phyloP scores from a whole-genome alignment of 2,888 invertebrate species.

The Diarsia mendica region DNA sequence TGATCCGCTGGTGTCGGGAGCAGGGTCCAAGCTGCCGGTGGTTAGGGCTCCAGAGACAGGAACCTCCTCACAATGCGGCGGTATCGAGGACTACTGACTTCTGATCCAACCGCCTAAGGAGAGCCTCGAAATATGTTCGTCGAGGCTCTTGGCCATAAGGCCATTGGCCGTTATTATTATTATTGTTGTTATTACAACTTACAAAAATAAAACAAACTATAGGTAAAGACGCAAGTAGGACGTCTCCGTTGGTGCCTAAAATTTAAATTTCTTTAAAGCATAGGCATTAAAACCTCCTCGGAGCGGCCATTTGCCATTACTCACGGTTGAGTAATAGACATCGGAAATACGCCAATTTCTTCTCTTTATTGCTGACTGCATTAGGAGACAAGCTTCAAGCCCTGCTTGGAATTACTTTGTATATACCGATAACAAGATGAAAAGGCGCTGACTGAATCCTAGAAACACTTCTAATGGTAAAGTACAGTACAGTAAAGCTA shows the following conservation, averaged over 20 bases:
- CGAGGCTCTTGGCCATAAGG: too few relatives aligned
- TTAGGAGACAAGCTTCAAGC: slow-evolving; percentile 28
- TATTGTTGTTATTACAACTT: too few relatives aligned
- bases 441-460: slow-evolving; percentile 5
- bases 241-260: slow-evolving; percentile 13
- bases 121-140: too few relatives aligned
- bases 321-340: slow-evolving; percentile 49
- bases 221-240: background rate
- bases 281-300: slow-evolving; percentile 34
- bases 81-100: too few relatives aligned
- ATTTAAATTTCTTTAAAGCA: slow-evolving; percentile 42
- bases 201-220: background rate
- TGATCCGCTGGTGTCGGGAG: too few relatives aligned
- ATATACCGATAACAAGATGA: slow-evolving; percentile 25
- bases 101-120: too few relatives aligned
- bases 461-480: too few relatives aligned
- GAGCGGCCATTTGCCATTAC: slow-evolving; percentile 48
- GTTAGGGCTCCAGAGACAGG: too few relatives aligned
- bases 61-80: too few relatives aligned
- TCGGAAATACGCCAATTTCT: slow-evolving; percentile 51
- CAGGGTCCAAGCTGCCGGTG: too few relatives aligned
- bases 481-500: too few relatives aligned
- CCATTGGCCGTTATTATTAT: too few relatives aligned
- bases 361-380: slow-evolving; percentile 42
- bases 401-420: slow-evolving; percentile 19